A percentile compares a stretch with the other conserved stretches of the same genome.
These are phyloP conservation scores for Ctenomys sociabilis DNA, from an alignment of 2,113 vertebrate genomes.

Conservation along the genomic window DNA sequence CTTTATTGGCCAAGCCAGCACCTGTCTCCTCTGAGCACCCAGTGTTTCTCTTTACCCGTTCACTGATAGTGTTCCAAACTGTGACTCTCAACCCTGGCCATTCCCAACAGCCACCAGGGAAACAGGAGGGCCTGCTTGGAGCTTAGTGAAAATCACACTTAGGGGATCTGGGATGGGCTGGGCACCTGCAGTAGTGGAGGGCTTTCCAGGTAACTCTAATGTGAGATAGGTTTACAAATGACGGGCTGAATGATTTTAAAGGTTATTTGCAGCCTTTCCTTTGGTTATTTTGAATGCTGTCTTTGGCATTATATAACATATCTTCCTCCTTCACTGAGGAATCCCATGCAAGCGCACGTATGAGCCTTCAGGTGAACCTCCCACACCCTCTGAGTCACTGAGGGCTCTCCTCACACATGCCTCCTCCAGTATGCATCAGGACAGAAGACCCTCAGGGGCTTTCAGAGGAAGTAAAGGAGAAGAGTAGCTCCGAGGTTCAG, in stretches of 20 bases:
- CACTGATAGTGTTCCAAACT: background rate
- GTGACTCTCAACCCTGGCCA: background rate
- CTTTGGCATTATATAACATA: background rate
- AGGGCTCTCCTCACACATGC: background rate
- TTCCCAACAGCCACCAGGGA: background rate
- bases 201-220: background rate
- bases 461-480: background rate
- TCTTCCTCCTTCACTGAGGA: background rate
- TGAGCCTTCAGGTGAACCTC: background rate
- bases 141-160: background rate
- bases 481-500: background rate
- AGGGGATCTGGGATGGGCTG: background rate
- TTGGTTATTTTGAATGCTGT: background rate
- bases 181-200: background rate
- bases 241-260: background rate
- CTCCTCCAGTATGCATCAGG: background rate
- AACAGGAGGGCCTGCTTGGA: background rate
- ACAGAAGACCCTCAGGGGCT: background rate
- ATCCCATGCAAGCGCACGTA: background rate
- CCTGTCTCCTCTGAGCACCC: background rate
- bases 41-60: background rate
- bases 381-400: background rate
- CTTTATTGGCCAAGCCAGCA: background rate
- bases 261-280: background rate
- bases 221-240: background rate